Base-by-base conservation (phyloP, 2,113 vertebrate species). In the Salvator merianae region DNA sequence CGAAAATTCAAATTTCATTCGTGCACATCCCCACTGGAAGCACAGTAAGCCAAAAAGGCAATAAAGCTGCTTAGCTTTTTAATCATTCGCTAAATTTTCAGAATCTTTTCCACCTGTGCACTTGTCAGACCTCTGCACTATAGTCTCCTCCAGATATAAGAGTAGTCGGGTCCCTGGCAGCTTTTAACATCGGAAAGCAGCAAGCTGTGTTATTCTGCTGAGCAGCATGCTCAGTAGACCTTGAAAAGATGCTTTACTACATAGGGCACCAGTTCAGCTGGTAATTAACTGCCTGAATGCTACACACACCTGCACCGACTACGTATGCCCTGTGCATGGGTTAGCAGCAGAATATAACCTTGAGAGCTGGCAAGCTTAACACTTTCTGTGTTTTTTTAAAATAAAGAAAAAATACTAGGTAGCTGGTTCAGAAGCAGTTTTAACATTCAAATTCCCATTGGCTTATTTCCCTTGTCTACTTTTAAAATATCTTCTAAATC, bases 181-280 rank as follows among this genome's bases (percentile, higher is more conserved):
- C 10, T 43, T 30, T 62, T 63, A 7, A 24, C 28, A 50, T 30
- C 30, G 63, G 36, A 79, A 77, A 71, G 53, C 69, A 34, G 36
- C 34, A 24, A 65, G n/a, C 55, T 55, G 16, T 73, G 77, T 43
- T 50, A 79, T 47, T 62, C 38, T 38, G 50, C 38, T 1, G 18
- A 47, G 70, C 55, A 6, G 55, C 55, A 50, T 13, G 34, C 38
- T 63, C 83, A 47, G 24, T 8, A 63, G 68, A 63, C 76, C 83
- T 79, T 79, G 38, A 63, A 79, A 69, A 65, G 36, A 63, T 59
- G 43, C 26, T 72, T 53, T 73, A 2, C 36, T 40, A 30, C n/a
- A 47, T 43, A 72, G 68, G 83, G 69, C 68, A 79, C 77, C 77
- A 50, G 55, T 84, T 84, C 83, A 72, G 68, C 83, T 36, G 36